phyloP scores from a whole-genome alignment of 1,140 invertebrate species.

The Calliphora vicina region DNA sequence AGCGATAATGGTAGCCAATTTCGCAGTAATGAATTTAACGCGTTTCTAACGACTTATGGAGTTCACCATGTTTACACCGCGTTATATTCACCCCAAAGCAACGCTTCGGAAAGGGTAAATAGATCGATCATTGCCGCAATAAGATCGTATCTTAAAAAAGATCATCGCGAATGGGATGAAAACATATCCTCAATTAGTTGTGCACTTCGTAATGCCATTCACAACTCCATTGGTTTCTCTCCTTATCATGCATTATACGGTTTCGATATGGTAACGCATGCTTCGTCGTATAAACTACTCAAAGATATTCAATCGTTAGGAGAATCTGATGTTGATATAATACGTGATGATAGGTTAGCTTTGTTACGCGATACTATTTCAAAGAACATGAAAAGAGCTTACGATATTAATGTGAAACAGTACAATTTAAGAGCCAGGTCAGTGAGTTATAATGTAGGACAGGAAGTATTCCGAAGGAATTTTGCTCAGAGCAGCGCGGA shows the following conservation, averaged over 20 bases:
- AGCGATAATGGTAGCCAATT: constrained; percentile 34
- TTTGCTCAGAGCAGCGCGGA: neutral
- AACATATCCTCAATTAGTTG: constrained; percentile 38
- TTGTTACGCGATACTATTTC: neutral
- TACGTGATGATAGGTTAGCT: neutral
- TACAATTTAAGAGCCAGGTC: neutral
- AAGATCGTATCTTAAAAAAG: constrained; percentile 35
- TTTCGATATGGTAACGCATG: constrained; percentile 15
- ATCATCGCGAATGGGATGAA: constrained; percentile 41
- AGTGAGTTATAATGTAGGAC: neutral
- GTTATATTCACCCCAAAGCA: constrained; percentile 35
- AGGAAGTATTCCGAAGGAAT: neutral
- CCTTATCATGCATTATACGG: constrained; percentile 14
- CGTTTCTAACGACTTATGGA: neutral
- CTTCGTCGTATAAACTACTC: neutral
- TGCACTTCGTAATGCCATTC: constrained; percentile 29
- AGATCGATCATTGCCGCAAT: constrained; percentile 8
- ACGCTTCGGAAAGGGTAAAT: constrained; percentile 35
- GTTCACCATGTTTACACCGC: neutral
- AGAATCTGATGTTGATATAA: neutral
- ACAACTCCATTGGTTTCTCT: constrained; percentile 22
- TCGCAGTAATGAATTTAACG: neutral
- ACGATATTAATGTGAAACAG: neutral
- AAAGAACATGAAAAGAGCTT: neutral
- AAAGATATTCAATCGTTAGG: neutral